Evolutionary conservation across 1,140 invertebrate genomes (phyloP).

Genomic region (Charaxes varanes): DNA sequence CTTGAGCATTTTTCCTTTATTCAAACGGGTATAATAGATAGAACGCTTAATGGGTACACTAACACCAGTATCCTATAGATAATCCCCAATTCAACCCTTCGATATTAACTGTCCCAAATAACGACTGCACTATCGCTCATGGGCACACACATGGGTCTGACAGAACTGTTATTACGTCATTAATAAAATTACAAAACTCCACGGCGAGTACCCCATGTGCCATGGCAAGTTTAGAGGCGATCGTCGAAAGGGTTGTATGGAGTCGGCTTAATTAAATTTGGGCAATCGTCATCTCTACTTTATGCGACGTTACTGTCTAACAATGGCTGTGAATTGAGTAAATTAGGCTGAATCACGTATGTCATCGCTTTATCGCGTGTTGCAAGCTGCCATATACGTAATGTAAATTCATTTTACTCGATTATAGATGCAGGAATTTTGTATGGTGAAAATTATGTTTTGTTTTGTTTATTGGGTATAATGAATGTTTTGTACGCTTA

Average conservation of each 20-base stretch:
- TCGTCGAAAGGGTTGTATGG: slow-evolving; percentile 48
- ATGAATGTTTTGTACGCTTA: too few relatives aligned
- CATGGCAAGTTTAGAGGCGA: slow-evolving; percentile 50
- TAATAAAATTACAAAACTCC: slow-evolving; percentile 74
- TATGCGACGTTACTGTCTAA: slow-evolving; percentile 53
- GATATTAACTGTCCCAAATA: slow-evolving; percentile 65
- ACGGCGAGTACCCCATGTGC: slow-evolving; percentile 49
- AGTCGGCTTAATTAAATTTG: slow-evolving; percentile 64
- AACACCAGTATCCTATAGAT: slow-evolving; percentile 47
- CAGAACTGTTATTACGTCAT: slow-evolving; percentile 73
- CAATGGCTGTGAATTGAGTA: slow-evolving; percentile 58
- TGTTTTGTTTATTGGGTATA: too few relatives aligned
- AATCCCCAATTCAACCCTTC: slow-evolving; percentile 54
- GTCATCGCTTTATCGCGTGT: slow-evolving; percentile 35
- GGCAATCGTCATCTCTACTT: slow-evolving; percentile 52
- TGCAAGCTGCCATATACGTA: slow-evolving; percentile 17
- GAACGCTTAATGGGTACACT: slow-evolving; percentile 21
- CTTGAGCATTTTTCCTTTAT: slow-evolving; percentile 12
- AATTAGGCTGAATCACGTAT: slow-evolving; percentile 64
- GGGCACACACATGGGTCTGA: slow-evolving; percentile 67
- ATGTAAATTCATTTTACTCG: slow-evolving; percentile 1
- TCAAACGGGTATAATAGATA: slow-evolving; percentile 11
- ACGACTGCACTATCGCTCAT: slow-evolving; percentile 69
- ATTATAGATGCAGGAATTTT: background rate
- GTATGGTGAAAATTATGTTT: too few relatives aligned